Base-by-base conservation (phyloP, 2,113 vertebrate species). In the Cryptomyrus ogoouensis region DNA sequence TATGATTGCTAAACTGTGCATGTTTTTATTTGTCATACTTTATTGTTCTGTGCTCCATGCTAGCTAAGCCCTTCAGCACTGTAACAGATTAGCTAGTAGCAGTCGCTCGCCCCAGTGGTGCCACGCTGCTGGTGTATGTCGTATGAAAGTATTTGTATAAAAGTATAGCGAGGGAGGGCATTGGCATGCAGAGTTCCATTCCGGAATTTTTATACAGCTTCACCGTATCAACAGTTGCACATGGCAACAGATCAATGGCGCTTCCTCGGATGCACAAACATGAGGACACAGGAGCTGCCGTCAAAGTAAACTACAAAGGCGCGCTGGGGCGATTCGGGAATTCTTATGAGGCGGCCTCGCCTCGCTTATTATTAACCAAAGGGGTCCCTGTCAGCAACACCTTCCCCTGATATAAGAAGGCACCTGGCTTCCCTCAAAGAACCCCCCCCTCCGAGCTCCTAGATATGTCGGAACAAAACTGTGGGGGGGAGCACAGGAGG, bases 271-370 rank as follows among this genome's bases (percentile, higher is more conserved):
- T 83, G 46, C 62, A 24, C 88, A 89, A 83, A 89, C 35, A 77
- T 31, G 31, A 53, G 35, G 31, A 62, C 66, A 83, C 46, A 19
- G 24, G 66, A 39, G 47, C 47, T 19, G 27, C 17, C 35, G 74
- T 80, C n/a, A 83, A 89, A 53, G 47, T n/a, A 56, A 31, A 52
- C 17, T 89, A 83, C 31, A 80, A 83, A 83, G 70, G 74, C 21
- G 21, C 1, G 46, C 70, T 4, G 50, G 19, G 35, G 31, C 74
- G 19, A 47, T 80, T 89, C 49, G 35, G 49, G 88, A 89, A 83
- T 83, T 56, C 74, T 47, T 77, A 53, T 83, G 31, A 89, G 88
- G 70, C 24, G 49, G 3, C 7, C 46, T 24, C 12, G 31, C 74
- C 31, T 42, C 5, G 8, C 21, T 44, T 52, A 77, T 70, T 89